A percentile compares a stretch with the other conserved stretches of the same genome.
These are phyloP conservation scores for Hippolais icterina DNA, from an alignment of 2,113 vertebrate genomes.

Conservation along the genomic window DNA sequence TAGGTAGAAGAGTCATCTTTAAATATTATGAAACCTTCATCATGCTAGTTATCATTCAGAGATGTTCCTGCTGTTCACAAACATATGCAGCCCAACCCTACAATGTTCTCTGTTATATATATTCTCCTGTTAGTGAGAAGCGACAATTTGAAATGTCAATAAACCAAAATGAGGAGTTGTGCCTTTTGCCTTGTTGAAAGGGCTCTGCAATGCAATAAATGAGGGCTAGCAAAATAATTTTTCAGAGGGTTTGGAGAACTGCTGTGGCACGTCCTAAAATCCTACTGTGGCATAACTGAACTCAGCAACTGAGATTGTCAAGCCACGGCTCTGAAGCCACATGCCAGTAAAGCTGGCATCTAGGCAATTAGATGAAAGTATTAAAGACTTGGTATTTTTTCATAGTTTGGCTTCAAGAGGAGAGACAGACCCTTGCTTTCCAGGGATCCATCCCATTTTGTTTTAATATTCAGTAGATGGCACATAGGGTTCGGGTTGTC, in stretches of 20 bases:
- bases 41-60: background rate
- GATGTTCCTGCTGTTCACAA: background rate
- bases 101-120: background rate
- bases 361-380: background rate
- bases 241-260: background rate
- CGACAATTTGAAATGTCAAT: background rate
- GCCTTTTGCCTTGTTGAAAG: background rate
- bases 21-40: background rate
- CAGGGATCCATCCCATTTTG: background rate
- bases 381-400: background rate
- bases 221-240: background rate
- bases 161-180: rapidly evolving
- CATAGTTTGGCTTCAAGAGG: background rate
- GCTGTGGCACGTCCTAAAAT: background rate
- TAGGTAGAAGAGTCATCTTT: background rate
- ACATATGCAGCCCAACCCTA: background rate
- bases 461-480: constrained; percentile 5
- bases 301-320: background rate
- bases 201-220: background rate
- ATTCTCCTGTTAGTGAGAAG: background rate
- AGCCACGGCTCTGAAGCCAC: background rate
- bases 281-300: background rate
- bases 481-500: background rate
- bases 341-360: background rate
- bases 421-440: background rate